Conservation (phyloP, 2,888 invertebrate genomes). For the Limulus polyphemus region DNA sequence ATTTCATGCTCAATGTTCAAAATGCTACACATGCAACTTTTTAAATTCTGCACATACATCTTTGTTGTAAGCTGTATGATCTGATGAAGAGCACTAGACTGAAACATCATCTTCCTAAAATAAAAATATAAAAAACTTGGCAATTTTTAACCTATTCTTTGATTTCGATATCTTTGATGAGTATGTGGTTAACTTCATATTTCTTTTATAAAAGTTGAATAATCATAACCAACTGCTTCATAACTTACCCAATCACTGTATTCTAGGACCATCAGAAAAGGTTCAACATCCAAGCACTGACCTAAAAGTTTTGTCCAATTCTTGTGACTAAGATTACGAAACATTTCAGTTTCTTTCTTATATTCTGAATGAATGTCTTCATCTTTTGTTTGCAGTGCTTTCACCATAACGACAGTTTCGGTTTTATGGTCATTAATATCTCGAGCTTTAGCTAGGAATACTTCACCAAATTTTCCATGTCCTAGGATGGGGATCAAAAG, state of each 20-base stretch:
- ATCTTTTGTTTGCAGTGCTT: conserved; percentile 49
- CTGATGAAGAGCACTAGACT: too few species aligned
- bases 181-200: too few species aligned
- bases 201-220: too few species aligned
- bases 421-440: conserved; percentile 25
- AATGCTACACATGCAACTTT: too few species aligned
- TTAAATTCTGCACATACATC: too few species aligned
- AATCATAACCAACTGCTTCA: background rate
- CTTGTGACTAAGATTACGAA: conserved; percentile 66
- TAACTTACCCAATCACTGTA: conserved; percentile 80
- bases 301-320: conserved; percentile 66
- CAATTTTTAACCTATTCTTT: too few species aligned
- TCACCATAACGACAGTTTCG: conserved; percentile 51
- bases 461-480: conserved; percentile 84
- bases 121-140: too few species aligned
- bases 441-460: conserved; percentile 57
- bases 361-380: conserved; percentile 68
- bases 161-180: too few species aligned
- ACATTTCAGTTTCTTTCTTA: conserved; percentile 74
- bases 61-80: too few species aligned
- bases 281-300: conserved; percentile 57
- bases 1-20: too few species aligned
- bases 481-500: conserved; percentile 41
- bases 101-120: too few species aligned
- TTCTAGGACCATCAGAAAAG: conserved; percentile 76